These are phyloP conservation scores for Sitodiplosis mosellana DNA, from an alignment of 1,140 invertebrate species.

Conservation along the genomic window DNA sequence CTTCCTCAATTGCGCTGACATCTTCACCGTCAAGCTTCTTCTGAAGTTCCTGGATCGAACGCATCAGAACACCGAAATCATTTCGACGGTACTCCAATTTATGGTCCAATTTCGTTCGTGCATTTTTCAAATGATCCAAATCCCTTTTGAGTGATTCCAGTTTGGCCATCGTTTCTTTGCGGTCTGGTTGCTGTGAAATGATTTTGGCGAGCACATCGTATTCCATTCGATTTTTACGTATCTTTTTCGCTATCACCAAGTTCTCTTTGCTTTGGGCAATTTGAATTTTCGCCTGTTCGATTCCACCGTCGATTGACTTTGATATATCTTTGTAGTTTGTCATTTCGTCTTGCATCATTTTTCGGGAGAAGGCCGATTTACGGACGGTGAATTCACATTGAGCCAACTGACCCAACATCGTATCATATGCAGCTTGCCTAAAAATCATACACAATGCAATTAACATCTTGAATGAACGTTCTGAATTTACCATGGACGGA, in stretches of 20 bases:
- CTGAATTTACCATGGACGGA: neutral
- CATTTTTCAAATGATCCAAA: slow-evolving; percentile 40
- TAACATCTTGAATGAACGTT: too few species aligned
- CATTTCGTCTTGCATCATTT: slow-evolving; percentile 69
- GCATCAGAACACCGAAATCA: slow-evolving; percentile 74
- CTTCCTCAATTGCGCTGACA: neutral
- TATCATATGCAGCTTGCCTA: slow-evolving; percentile 48
- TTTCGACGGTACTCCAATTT: slow-evolving; percentile 67
- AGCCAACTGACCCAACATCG: slow-evolving; percentile 60
- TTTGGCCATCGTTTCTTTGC: slow-evolving; percentile 61
- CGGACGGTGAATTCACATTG: slow-evolving; percentile 77
- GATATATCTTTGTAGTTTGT: slow-evolving; percentile 67
- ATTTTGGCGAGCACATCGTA: slow-evolving; percentile 84
- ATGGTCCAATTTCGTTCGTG: slow-evolving; percentile 48
- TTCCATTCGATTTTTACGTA: slow-evolving; percentile 76
- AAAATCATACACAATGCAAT: slow-evolving; percentile 8
- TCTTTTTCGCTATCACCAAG: slow-evolving; percentile 58
- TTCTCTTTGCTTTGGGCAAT: slow-evolving; percentile 59
- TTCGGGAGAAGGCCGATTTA: slow-evolving; percentile 59
- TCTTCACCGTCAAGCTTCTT: slow-evolving; percentile 41
- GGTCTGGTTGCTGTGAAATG: slow-evolving; percentile 75
- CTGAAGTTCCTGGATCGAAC: slow-evolving; percentile 59
- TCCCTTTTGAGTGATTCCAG: slow-evolving; percentile 56
- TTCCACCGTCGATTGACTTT: slow-evolving; percentile 53
- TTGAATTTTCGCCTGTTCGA: slow-evolving; percentile 50